Base-by-base conservation (phyloP, 53 echinoderm and acorn worm species). In the Luidia sarsii region DNA sequence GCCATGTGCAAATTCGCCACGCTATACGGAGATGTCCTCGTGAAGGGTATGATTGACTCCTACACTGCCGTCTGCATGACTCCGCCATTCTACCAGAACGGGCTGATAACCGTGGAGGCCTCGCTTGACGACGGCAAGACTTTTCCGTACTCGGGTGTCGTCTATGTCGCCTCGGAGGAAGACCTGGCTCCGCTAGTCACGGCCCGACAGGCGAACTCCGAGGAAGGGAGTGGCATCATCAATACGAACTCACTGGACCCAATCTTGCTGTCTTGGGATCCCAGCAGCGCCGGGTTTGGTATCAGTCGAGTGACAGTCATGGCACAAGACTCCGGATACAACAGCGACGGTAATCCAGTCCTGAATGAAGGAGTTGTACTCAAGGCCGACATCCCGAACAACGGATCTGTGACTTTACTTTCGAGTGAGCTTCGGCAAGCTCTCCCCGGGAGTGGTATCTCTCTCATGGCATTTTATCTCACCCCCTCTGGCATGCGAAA, bases 111-210 rank as follows among this genome's bases (percentile, higher is more conserved):
- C 8, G 83, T 88, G 3, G 39, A 54, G 29, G 75, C 84, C 4
- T 84, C 89, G n/a, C 41, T 88, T 18, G 84, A 88, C 34, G 38
- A 46, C 33, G 67, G 68, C n/a, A 16, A 2, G 15, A 67, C 89
- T 23, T 88, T 67, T 31, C 84, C 89, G 32, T 84, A 73, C 41
- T 51, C 84, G 23, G 83, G 89, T 4, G 64, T 60, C 30, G 83
- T 88, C 3, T 88, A 88, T 49, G 46, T 88, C 18, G 69, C 79
- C 13, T 64, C 89, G 8, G 79, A 79, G 74, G 67, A 88, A 57
- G 61, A 84, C 46, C 6, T 89, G 3, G 51, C 48, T 1, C 79
- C 89, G 19, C 54, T 67, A 10, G 5, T 84, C 5, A 66, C 29
- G 14, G 84, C 79, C n/a, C 21, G 77, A 55, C 79, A 84, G 52